Conservation (phyloP, 2,888 invertebrate genomes). For the Crematogaster levior region DNA sequence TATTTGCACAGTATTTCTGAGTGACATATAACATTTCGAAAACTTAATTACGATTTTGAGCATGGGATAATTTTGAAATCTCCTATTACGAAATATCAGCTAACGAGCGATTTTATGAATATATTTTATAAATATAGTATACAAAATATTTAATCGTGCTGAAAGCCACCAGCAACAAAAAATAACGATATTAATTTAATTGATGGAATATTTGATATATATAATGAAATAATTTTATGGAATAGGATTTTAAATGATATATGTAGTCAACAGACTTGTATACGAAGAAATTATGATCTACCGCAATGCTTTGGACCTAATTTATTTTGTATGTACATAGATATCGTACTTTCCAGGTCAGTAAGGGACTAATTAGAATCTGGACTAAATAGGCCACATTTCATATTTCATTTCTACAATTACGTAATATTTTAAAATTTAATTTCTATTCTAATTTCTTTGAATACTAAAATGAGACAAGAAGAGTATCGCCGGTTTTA, state of each 20-base stretch:
- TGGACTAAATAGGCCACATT: neutral
- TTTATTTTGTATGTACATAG: neutral
- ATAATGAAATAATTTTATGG: neutral
- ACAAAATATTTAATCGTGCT: neutral
- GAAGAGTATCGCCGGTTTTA: neutral
- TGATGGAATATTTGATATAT: neutral
- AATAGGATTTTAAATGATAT: neutral
- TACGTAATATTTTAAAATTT: neutral
- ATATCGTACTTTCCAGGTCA: conserved; percentile 21
- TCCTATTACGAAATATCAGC: neutral
- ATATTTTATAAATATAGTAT: neutral
- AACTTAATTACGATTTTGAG: neutral
- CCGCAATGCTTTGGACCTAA: conserved; percentile 5
- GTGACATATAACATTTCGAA: neutral
- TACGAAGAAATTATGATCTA: conserved; percentile 9
- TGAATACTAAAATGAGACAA: neutral
- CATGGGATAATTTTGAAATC: neutral
- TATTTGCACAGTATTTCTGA: neutral
- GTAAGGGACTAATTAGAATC: conserved; percentile 3
- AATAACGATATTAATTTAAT: neutral
- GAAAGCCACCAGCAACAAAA: neutral
- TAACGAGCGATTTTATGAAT: neutral
- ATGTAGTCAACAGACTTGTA: neutral
- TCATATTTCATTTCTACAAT: neutral
- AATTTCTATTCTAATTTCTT: conserved; percentile 20